Evolutionary conservation across 30 jellyfish, hydroid and myxozoan genomes (phyloP).

Genomic region (Haliclystus octoradiatus): DNA sequence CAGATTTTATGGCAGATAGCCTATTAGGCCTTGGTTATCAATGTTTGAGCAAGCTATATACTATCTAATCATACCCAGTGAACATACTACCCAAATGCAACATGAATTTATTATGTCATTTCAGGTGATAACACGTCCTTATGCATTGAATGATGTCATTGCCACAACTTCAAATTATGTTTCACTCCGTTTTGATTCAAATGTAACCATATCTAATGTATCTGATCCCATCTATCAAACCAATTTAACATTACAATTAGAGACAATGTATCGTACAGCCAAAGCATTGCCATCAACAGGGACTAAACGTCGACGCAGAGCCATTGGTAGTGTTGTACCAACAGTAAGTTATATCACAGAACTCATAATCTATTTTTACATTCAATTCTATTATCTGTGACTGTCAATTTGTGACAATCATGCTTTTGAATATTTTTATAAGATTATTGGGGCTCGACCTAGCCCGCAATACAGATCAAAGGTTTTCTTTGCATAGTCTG

Average conservation of each 20-base stretch:
- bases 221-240: constrained; percentile 14
- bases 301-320: constrained; percentile 58
- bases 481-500: no score
- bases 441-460: no score
- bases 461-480: no score
- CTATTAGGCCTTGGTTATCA: no score
- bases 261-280: constrained; percentile 35
- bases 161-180: constrained; percentile 28
- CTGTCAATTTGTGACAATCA: no score
- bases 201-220: constrained; percentile 8
- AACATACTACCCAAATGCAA: no score
- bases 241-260: constrained; percentile 24
- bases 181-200: constrained; percentile 38
- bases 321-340: constrained; percentile 69
- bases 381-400: no score
- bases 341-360: constrained; percentile 17
- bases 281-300: constrained; percentile 6
- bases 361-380: not conserved
- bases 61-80: no score
- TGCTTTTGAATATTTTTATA: no score
- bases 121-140: constrained; percentile 43
- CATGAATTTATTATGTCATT: not conserved
- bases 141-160: constrained; percentile 24
- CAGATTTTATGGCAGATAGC: no score
- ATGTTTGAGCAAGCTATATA: no score